Percentiles rank a stretch among this genome's conserved stretches.
phyloP scores from a whole-genome alignment of 2,888 invertebrate species.

The Amiota mariae region DNA sequence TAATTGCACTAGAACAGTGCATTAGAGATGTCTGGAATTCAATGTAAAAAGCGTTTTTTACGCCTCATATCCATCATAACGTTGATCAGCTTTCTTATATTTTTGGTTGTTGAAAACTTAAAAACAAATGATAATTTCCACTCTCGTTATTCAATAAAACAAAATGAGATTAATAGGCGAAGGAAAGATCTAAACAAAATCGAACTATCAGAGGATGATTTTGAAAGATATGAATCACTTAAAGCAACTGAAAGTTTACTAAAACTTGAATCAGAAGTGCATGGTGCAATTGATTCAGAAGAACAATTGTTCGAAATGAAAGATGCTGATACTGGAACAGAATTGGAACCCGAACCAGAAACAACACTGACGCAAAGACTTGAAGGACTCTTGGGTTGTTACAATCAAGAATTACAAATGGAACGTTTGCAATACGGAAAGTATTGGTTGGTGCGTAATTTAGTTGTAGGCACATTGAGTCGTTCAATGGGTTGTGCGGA shows the following conservation, averaged over 20 bases:
- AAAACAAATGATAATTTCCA: too few relatives aligned
- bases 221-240: too few relatives aligned
- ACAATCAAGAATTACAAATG: constrained; percentile 41
- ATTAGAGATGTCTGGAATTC: too few relatives aligned
- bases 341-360: not conserved
- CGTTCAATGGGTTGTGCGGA: constrained; percentile 76
- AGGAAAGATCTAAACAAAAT: not conserved
- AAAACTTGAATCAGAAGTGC: constrained; percentile 11
- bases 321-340: constrained; percentile 31
- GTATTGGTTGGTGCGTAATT: constrained; percentile 78
- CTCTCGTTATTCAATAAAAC: too few relatives aligned
- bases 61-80: too few relatives aligned
- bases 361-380: constrained; percentile 40
- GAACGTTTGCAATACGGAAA: constrained; percentile 61
- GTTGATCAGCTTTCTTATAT: too few relatives aligned
- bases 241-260: too few relatives aligned
- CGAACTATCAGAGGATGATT: not conserved
- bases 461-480: constrained; percentile 74
- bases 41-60: too few relatives aligned
- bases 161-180: too few relatives aligned
- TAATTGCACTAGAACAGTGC: too few relatives aligned
- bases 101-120: too few relatives aligned
- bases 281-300: too few relatives aligned
- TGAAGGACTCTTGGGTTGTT: constrained; percentile 56
- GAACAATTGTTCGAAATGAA: not conserved